These are phyloP conservation scores for Stichodactyla mertensii DNA, from an alignment of 64 coral and sea anemone species.

Conservation along the genomic window DNA sequence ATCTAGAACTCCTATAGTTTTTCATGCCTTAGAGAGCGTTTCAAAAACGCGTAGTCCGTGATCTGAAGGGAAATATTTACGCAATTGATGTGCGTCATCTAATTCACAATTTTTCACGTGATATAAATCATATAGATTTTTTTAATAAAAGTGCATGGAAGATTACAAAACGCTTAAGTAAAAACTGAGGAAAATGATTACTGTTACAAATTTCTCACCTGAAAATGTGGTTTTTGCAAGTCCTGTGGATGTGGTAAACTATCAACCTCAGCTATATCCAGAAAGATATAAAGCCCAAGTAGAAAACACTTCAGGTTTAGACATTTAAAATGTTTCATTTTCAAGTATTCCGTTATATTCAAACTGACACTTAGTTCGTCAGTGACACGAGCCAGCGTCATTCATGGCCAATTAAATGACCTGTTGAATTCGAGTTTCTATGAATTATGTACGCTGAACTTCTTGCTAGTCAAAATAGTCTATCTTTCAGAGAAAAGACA, in stretches of 20 bases:
- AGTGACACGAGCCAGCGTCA: background rate
- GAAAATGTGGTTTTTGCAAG: conserved; percentile 74
- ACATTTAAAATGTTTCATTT: background rate
- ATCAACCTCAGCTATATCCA: background rate
- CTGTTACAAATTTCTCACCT: conserved; percentile 11
- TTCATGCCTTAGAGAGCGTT: too few relatives aligned
- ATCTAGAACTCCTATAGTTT: too few relatives aligned
- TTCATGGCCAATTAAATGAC: background rate
- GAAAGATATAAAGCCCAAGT: background rate
- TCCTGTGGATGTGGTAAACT: conserved; percentile 9
- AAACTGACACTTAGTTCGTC: background rate
- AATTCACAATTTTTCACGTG: too few relatives aligned
- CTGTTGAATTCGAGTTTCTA: background rate
- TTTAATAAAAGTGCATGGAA: too few relatives aligned
- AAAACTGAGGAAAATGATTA: too few relatives aligned
- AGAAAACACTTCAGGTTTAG: background rate
- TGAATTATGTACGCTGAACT: background rate
- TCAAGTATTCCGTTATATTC: background rate
- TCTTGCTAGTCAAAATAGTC: background rate
- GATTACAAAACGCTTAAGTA: too few relatives aligned
- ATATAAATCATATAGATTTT: too few relatives aligned
- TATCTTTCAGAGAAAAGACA: background rate
- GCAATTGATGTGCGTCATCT: too few relatives aligned
- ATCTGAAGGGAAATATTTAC: too few relatives aligned
- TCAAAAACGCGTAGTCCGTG: too few relatives aligned